Evolutionary conservation across 2,113 vertebrate species (phyloP), one percentile per base, ranked within the genome.

Genomic region (Zosterops japonicus): DNA sequence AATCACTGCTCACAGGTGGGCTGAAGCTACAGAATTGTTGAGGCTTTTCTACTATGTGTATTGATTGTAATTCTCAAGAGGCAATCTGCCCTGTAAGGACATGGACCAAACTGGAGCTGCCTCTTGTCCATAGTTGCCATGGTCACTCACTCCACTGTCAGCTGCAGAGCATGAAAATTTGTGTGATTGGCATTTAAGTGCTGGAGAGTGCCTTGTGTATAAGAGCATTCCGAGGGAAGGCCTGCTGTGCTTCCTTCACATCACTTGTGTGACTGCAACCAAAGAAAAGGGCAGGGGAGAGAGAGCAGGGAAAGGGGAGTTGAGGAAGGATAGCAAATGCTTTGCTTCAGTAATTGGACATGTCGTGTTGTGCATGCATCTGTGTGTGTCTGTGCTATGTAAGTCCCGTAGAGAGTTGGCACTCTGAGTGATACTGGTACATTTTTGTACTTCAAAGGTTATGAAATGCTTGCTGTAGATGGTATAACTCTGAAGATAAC

Each of bases 41-140:
- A 50, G 24, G 39, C 29, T 78, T 82, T 72, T 59, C 35, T 83
- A 0, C 17, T 22, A 0, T 55, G 8, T 41, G 8, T 7, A 1
- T 69, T 53, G 18, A 8, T 15, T 77, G 0, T 70, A 72, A 50
- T 59, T 80, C 86, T 75, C 44, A 82, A 78, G 39, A 67, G n/a
- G 4, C 0, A 1, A 8, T 64, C 52, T 53, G 10, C 14, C 18
- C 8, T 49, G 8, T 25, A 27, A 52, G 16, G 23, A 17, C 36
- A 17, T 19, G 23, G 56, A 47, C 7, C 25, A 47, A 29, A 15
- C 46, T 84, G 60, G 19, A 77, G 9, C 31, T 74, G 33, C 5
- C 28, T 88, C 33, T 59, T 79, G 33, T 36, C 27, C 6, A 0
- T 25, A 36, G 25, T 4, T 39, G 23, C 35, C 13, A 12, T 35